Evolutionary conservation across 2,797 vertebrate species (phyloP).

Genomic region (Bovichtus variegatus): DNA sequence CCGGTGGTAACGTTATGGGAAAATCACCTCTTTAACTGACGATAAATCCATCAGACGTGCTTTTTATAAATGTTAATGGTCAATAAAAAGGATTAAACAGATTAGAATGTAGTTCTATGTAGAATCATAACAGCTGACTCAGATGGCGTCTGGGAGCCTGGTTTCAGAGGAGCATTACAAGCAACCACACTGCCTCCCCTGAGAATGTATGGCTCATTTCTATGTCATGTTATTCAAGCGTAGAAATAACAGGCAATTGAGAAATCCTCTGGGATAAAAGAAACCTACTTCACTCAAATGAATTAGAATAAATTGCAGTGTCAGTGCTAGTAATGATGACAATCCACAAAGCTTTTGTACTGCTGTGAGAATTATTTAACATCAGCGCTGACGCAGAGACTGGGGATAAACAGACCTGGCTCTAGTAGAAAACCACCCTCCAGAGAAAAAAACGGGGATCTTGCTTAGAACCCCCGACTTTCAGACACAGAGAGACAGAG

Average conservation of each 20-base stretch:
- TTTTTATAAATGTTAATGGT: constrained; percentile 20
- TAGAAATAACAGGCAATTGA: constrained; percentile 58
- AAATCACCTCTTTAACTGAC: constrained; percentile 31
- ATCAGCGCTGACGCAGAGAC: constrained; percentile 16
- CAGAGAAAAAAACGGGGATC: constrained; percentile 14
- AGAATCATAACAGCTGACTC: constrained; percentile 55
- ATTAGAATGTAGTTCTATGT: constrained; percentile 33
- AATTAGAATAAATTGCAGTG: constrained; percentile 46
- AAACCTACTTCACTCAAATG: constrained; percentile 44
- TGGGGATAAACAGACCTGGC: constrained; percentile 24
- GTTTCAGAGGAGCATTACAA: constrained; percentile 34
- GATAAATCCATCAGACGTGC: constrained; percentile 35
- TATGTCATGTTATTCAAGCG: constrained; percentile 49
- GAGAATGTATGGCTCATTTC: constrained; percentile 45
- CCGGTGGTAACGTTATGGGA: constrained; percentile 8
- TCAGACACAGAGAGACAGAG: constrained; percentile 30
- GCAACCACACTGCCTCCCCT: constrained; percentile 23
- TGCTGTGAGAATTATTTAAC: constrained; percentile 39
- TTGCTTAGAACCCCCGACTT: constrained; percentile 26
- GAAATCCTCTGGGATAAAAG: constrained; percentile 54
- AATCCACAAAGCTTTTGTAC: constrained; percentile 37
- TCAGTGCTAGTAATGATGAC: constrained; percentile 54
- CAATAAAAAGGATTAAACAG: constrained; percentile 46
- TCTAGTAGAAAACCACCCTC: background rate
- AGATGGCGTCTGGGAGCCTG: constrained; percentile 33